phyloP scores from a whole-genome alignment of 2,888 invertebrate genomes.

The Torymus auratus region DNA sequence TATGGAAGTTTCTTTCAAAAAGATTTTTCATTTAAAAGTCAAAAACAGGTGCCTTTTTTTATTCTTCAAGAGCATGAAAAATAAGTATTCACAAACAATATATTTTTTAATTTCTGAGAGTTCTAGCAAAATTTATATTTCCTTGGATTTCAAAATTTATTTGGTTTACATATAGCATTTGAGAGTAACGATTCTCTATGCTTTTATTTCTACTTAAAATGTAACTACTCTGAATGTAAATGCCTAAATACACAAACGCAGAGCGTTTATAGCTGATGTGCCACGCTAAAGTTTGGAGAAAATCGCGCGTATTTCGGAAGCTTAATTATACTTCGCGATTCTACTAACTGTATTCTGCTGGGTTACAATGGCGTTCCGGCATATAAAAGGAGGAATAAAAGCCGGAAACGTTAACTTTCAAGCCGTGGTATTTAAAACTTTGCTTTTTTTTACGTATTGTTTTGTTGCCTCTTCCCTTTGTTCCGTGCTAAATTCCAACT shows the following conservation, averaged over 20 bases:
- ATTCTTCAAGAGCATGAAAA: no score
- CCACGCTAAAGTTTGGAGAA: constrained; percentile 9
- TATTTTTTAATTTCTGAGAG: no score
- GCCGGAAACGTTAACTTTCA: constrained; percentile 27
- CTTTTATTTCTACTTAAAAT: background rate
- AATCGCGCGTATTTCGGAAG: constrained; percentile 7
- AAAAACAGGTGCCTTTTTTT: no score
- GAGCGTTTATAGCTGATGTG: background rate
- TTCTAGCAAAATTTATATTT: no score
- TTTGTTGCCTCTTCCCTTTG: background rate
- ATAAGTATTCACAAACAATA: no score
- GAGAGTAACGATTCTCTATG: no score
- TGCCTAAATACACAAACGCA: background rate
- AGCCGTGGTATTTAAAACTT: constrained; percentile 18
- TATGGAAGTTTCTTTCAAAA: no score
- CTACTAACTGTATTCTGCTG: constrained; percentile 4
- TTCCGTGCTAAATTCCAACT: background rate
- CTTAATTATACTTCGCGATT: constrained; percentile 26
- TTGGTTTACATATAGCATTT: no score
- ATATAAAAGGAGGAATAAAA: constrained; percentile 11
- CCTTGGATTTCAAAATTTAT: no score
- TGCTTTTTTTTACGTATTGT: background rate
- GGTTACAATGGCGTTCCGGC: background rate
- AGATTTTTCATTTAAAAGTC: no score
- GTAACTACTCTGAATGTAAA: background rate